Base-by-base conservation (phyloP, 2,113 vertebrate species). In the Apeltes quadracus region DNA sequence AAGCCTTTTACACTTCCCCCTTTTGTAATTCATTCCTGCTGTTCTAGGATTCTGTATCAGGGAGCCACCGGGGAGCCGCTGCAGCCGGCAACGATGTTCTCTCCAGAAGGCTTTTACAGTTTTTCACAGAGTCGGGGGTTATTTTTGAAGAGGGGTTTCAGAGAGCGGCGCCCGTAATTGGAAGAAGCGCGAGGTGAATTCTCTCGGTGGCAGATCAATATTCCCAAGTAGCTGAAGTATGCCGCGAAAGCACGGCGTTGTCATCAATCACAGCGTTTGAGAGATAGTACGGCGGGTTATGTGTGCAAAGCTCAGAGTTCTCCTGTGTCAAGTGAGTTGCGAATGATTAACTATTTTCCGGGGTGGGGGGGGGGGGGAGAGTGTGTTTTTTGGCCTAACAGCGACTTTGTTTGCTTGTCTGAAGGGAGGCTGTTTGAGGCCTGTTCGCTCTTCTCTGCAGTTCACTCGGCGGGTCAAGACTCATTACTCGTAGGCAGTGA, bases 141-240 rank as follows among this genome's bases (percentile, higher is more conserved):
- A 79, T 79, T 88, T 85, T 81, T 86, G 75, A 81, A 74, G 74
- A 79, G 25, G 53, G 48, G 36, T 53, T 72, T 53, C 72, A 84
- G 70, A 87, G 81, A 88, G 74, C 20, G 50, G 36, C 69, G 61
- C 51, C 75, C 72, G 69, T 88, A 88, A 90, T 88, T 89, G 74
- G 72, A 85, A 80, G 50, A 69, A 85, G 83, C 77, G 22, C 83
- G 81, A 86, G 76, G 76, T 84, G 76, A 86, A 83, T 83, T 81
- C 76, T 68, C 74, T 68, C 74, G 39, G 44, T 77, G 68, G 44
- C 80, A 54, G 79, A 90, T 90, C 88, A 73, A 90, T 90, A 88
- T 81, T 70, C 69, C 34, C 41, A 72, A 85, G 39, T 64, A 68
- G 56, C 38, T 74, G 78, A 76, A 90, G 75, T 76, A 58, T 61